These are phyloP conservation scores for Heliconius hermathena DNA, from an alignment of 1,140 invertebrate genomes.

Conservation along the genomic window DNA sequence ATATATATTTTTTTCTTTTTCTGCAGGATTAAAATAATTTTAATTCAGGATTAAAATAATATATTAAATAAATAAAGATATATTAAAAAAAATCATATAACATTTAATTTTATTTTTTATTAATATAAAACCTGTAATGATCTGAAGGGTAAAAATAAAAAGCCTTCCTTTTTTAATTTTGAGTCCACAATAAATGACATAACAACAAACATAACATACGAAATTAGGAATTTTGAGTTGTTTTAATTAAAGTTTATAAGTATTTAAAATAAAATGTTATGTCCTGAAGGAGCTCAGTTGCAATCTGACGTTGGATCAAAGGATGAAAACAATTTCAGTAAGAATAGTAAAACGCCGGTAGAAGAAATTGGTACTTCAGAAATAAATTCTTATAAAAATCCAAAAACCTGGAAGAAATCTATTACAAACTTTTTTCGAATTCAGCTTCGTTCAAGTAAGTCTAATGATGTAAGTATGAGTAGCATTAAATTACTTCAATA, in stretches of 20 bases:
- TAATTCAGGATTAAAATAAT: too few species aligned
- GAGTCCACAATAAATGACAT: conserved; percentile 23
- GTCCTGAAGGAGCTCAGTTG: conserved; percentile 57
- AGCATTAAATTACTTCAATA: neutral
- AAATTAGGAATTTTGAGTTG: conserved; percentile 44
- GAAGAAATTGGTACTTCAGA: conserved; percentile 61
- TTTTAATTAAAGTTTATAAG: conserved; percentile 46
- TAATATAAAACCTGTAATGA: neutral
- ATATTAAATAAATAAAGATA: neutral
- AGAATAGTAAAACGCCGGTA: conserved; percentile 55
- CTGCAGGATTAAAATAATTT: too few species aligned
- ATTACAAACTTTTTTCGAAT: conserved; percentile 72
- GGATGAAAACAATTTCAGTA: conserved; percentile 57
- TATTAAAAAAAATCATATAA: neutral
- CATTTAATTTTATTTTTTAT: neutral
- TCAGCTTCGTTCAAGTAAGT: conserved; percentile 69
- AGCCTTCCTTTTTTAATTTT: conserved; percentile 41
- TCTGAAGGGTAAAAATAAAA: neutral
- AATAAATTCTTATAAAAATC: conserved; percentile 65
- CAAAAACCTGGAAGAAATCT: conserved; percentile 74
- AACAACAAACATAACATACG: neutral
- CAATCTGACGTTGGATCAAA: conserved; percentile 55
- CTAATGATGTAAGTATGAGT: conserved; percentile 65
- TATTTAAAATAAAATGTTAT: conserved; percentile 42
- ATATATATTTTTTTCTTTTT: too few species aligned